Evolutionary conservation across 2,888 invertebrate genomes (phyloP).

Genomic region (Agrenia bidenticulata): DNA sequence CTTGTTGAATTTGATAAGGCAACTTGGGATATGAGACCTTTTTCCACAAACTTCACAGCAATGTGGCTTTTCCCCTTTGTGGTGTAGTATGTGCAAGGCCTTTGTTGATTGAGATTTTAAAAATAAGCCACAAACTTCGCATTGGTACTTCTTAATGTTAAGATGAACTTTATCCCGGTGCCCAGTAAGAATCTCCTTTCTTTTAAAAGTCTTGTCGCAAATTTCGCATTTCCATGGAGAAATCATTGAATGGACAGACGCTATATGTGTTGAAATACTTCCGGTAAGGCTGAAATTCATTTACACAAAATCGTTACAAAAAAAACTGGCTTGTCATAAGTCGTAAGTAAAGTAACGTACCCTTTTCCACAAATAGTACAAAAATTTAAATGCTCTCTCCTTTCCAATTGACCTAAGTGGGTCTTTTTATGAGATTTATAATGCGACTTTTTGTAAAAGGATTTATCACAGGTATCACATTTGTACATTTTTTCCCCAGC

Average conservation of each 20-base stretch:
- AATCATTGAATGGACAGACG: conserved; percentile 35
- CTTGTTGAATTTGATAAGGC: too few species aligned
- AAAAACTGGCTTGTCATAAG: not conserved
- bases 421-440: conserved; percentile 33
- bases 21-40: too few species aligned
- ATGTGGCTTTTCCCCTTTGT: conserved; percentile 26
- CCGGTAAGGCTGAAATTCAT: conserved; percentile 19
- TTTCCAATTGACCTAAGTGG: conserved; percentile 36
- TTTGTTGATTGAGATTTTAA: conserved; percentile 13
- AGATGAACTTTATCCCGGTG: conserved; percentile 20
- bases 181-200: conserved; percentile 19
- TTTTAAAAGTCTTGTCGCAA: conserved; percentile 35
- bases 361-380: conserved; percentile 39
- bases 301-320: conserved; percentile 2
- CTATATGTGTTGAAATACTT: conserved; percentile 33
- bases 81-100: conserved; percentile 27
- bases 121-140: conserved; percentile 36
- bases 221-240: conserved; percentile 42
- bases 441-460: conserved; percentile 23
- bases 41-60: too few species aligned
- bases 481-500: too few species aligned
- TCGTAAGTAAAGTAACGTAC: conserved; percentile 2
- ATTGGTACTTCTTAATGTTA: conserved; percentile 31
- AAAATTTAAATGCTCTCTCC: conserved; percentile 24
- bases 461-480: too few species aligned